Percentiles rank a stretch among this genome's conserved stretches.
phyloP scores from a whole-genome alignment of 2,113 vertebrate genomes.

The Marmota flaviventris region DNA sequence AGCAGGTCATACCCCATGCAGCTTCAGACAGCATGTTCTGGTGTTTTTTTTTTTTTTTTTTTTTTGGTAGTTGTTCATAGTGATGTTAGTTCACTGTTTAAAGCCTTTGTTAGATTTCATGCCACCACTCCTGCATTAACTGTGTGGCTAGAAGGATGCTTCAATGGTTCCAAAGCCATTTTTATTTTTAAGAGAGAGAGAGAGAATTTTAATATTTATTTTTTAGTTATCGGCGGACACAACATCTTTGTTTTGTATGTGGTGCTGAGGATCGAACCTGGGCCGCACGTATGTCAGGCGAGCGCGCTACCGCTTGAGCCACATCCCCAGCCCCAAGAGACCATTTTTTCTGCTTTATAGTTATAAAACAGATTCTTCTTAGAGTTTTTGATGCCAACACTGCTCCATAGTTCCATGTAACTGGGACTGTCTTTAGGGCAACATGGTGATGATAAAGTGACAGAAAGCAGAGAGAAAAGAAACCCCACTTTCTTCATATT shows the following conservation, averaged over 20 bases:
- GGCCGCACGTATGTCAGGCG: no score
- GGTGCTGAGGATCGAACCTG: no score
- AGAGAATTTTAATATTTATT: no score
- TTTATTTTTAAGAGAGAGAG: no score
- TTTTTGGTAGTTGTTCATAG: neutral
- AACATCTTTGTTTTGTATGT: no score
- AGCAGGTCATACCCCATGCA: neutral
- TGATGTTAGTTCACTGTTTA: neutral
- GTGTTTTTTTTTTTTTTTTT: neutral
- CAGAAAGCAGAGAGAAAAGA: neutral
- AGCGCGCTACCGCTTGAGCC: no score
- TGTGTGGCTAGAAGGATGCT: neutral
- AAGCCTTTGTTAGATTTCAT: neutral
- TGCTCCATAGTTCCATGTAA: neutral
- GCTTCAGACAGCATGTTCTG: neutral
- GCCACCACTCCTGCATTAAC: neutral
- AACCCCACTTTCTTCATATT: neutral
- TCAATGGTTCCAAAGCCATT: no score
- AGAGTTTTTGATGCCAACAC: neutral
- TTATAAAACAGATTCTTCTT: neutral
- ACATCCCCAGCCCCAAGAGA: neutral
- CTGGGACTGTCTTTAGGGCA: neutral
- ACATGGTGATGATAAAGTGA: neutral
- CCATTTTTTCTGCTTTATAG: neutral
- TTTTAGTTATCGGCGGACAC: no score